Evolutionary conservation across 1,140 invertebrate genomes (phyloP).

Genomic region (Drosophila jambulina): DNA sequence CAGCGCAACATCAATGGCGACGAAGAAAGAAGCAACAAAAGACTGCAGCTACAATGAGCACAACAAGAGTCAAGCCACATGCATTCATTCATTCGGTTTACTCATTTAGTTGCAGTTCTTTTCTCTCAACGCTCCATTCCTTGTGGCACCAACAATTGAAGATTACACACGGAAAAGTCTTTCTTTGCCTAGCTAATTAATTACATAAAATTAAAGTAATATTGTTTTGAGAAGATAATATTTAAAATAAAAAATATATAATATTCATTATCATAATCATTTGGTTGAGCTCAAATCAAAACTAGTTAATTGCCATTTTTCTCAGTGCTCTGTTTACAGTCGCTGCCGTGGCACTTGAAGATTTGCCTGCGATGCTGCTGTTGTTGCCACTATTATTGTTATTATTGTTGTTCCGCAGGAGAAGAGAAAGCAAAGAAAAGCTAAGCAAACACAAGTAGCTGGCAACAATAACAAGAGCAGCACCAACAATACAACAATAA

Average conservation of each 20-base stretch:
- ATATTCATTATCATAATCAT: not conserved
- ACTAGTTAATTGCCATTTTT: not conserved
- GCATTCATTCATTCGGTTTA: constrained; percentile 62
- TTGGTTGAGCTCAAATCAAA: not conserved
- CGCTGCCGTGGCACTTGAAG: constrained; percentile 55
- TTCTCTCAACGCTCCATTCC: constrained; percentile 26
- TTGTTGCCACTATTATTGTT: constrained; percentile 31
- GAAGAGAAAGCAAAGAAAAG: constrained; percentile 56
- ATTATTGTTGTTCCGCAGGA: constrained; percentile 40
- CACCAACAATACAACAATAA: constrained; percentile 44
- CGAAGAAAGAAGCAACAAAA: constrained; percentile 20
- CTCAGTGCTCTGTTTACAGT: constrained; percentile 1
- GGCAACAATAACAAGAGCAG: constrained; percentile 50
- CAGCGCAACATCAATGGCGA: constrained; percentile 41
- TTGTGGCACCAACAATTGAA: constrained; percentile 9
- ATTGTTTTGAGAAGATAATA: too few species aligned
- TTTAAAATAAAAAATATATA: not conserved
- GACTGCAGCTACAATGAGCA: constrained; percentile 12
- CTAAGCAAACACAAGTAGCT: constrained; percentile 67
- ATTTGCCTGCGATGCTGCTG: constrained; percentile 43
- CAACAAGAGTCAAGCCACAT: constrained; percentile 48
- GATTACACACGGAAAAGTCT: not conserved
- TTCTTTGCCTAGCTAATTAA: not conserved
- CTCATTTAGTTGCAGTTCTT: constrained; percentile 52
- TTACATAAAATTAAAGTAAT: too few species aligned